Evolutionary conservation across 2,113 vertebrate species (phyloP), one percentile per base, ranked within the genome.

Genomic region (Peromyscus polionotus): DNA sequence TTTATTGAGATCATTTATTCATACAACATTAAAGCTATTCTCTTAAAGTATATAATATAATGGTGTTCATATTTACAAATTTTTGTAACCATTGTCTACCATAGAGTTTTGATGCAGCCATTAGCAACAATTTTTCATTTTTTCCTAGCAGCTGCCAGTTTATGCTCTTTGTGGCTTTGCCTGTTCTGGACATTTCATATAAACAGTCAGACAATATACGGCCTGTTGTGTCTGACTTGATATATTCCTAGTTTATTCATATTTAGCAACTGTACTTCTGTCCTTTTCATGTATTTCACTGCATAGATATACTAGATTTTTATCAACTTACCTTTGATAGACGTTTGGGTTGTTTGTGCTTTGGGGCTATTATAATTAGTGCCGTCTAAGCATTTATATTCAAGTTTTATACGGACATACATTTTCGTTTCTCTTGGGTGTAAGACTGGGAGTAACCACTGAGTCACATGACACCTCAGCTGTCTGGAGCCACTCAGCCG

Each of bases 1-100:
- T 77, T 84, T 36, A 68, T 24, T 84, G 61, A 88, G 61, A 76
- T 88, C 16, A 80, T 81, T 67, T 81, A 90, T 80, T 75, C 81
- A 45, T 72, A n/a, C 54, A 17, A 51, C 68, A 54, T 59, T 73
- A 85, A 84, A 61, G 20, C 13, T 45, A 76, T 70, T 17, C 12
- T 94, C 90, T 91, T 67, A 73, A 88, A 70, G 8, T 54, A 14
- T 72, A 26, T 7, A 72, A 63, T 72, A 39, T 76, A 22, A 24
- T 85, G 67, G 20, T 90, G 39, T 42, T 61, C 65, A 51, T 61
- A 79, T 51, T 93, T 79, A 88, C 13, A 68, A 39, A 76, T 12
- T 59, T 75, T 33, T 94, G 26, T 19, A 90, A 33, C 39, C 31
- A 54, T 33, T 86, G 3, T 67, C 85, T 26, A 70, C 5, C 31